Percentiles rank a stretch among this genome's conserved stretches.
These are phyloP conservation scores for Heliocidaris erythrogramma DNA, from an alignment of 35 echinoderm and acorn worm species.

Conservation along the genomic window DNA sequence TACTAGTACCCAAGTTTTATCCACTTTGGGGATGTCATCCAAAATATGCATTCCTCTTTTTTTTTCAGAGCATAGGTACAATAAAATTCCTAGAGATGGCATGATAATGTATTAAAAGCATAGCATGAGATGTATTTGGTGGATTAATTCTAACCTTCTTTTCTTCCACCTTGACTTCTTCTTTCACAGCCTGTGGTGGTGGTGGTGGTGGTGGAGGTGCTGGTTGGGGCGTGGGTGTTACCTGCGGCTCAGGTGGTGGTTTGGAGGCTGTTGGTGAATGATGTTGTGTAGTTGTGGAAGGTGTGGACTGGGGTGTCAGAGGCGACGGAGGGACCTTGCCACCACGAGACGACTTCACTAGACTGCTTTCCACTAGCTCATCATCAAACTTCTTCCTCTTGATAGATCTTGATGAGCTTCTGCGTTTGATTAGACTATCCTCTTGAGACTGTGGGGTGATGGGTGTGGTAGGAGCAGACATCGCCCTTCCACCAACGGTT, in stretches of 20 bases:
- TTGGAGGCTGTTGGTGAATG: slow-evolving; percentile 35
- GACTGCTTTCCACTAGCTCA: slow-evolving; percentile 96
- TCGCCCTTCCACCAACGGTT: slow-evolving; percentile 21
- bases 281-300: background rate
- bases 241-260: slow-evolving; percentile 31
- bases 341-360: slow-evolving; percentile 59
- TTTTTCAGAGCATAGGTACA: too few species aligned
- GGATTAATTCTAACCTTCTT: slow-evolving; percentile 19
- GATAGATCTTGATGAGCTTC: slow-evolving; percentile 92
- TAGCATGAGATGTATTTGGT: too few species aligned
- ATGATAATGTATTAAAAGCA: too few species aligned
- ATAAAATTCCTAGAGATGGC: too few species aligned
- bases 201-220: slow-evolving; percentile 38
- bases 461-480: background rate
- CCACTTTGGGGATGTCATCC: too few species aligned
- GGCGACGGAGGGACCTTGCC: slow-evolving; percentile 20
- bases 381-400: slow-evolving; percentile 99
- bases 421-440: slow-evolving; percentile 70
- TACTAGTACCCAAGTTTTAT: too few species aligned
- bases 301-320: background rate
- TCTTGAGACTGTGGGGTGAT: background rate
- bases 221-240: slow-evolving; percentile 45
- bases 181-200: slow-evolving; percentile 17
- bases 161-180: slow-evolving; percentile 18
- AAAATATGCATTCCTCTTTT: too few species aligned